phyloP scores from a whole-genome alignment of 2,888 invertebrate genomes.

The Plagodis pulveraria region DNA sequence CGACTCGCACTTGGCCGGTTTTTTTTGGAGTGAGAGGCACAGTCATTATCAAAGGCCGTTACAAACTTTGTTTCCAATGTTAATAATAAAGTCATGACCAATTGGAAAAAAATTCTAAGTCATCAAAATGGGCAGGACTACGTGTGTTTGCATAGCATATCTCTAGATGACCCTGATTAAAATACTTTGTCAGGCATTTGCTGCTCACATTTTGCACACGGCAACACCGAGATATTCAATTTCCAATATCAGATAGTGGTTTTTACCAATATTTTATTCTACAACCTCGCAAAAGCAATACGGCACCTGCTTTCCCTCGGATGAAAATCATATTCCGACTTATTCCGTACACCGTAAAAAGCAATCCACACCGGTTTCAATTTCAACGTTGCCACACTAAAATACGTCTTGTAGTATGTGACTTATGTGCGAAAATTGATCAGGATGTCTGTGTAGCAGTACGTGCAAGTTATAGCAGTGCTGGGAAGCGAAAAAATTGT shows the following conservation, averaged over 20 bases:
- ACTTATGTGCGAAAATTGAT: slow-evolving; percentile 45
- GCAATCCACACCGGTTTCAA: slow-evolving; percentile 53
- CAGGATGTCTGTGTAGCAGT: slow-evolving; percentile 9
- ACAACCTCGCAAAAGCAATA: slow-evolving; percentile 49
- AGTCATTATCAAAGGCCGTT: too few species aligned
- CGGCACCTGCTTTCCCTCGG: slow-evolving; percentile 62
- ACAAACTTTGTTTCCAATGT: too few species aligned
- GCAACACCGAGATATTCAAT: slow-evolving; percentile 25
- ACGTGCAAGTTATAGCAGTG: slow-evolving; percentile 46
- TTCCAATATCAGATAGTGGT: slow-evolving; percentile 21
- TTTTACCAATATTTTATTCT: slow-evolving; percentile 35
- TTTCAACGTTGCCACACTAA: slow-evolving; percentile 26
- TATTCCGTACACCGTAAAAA: slow-evolving; percentile 63
- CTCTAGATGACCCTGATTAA: slow-evolving; percentile 3
- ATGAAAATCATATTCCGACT: slow-evolving; percentile 70
- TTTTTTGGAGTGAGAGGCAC: too few species aligned
- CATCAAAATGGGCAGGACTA: too few species aligned
- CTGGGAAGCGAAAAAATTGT: slow-evolving; percentile 51
- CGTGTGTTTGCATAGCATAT: neutral
- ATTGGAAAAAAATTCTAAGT: too few species aligned
- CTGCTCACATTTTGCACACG: slow-evolving; percentile 3
- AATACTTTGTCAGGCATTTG: neutral
- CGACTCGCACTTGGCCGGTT: too few species aligned
- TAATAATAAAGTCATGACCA: too few species aligned
- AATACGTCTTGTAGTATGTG: slow-evolving; percentile 31